Evolutionary conservation across 2,888 invertebrate species (phyloP), one percentile per base, ranked within the genome.

Genomic region (Busseola fusca): DNA sequence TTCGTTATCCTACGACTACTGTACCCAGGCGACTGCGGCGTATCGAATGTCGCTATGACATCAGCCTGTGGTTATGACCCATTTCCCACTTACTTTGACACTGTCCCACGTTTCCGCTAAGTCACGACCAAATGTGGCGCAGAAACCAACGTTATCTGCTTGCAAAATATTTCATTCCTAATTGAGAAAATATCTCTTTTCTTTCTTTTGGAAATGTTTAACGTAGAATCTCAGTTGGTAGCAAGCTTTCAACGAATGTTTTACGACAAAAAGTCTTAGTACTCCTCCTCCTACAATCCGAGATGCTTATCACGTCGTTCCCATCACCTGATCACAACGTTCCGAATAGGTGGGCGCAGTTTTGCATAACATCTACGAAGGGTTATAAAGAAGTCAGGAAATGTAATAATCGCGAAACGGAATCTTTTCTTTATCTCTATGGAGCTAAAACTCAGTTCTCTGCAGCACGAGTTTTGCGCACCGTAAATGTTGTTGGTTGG

Each of bases 361-460:
- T 87, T 86, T 86, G 85, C 86, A 88, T 88, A 84, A 87, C 84
- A 87, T 84, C 78, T 71, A 81, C 83, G 77, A 85, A 86, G 78
- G 86, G 85, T 81, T 85, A 82, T 86, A 86, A 85, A 86, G 75
- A 76, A 74, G 75, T 82, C 72, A 71, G 64, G 30, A 57, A 45
- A 64, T 16, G 50, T 50, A 56, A 21, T 27, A 7, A 45, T 45
- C n/a, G 34, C 3, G 3, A 77, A 78, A 63, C 34, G 12, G n/a
- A 58, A 48, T 59, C 14, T 30, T 12, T 62, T 42, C 64, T 42
- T 70, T 80, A 71, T 76, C 27, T 34, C 25, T 40, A 62, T 7
- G 10, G 1, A 0, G 12, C 16, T 87, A 89, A 80, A 76, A 86
- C 52, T 71, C 63, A 84, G 65, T 83, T 80, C 86, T 56, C 74